These are phyloP conservation scores for Pipra filicauda DNA, from an alignment of 2,113 vertebrate species.

Conservation along the genomic window DNA sequence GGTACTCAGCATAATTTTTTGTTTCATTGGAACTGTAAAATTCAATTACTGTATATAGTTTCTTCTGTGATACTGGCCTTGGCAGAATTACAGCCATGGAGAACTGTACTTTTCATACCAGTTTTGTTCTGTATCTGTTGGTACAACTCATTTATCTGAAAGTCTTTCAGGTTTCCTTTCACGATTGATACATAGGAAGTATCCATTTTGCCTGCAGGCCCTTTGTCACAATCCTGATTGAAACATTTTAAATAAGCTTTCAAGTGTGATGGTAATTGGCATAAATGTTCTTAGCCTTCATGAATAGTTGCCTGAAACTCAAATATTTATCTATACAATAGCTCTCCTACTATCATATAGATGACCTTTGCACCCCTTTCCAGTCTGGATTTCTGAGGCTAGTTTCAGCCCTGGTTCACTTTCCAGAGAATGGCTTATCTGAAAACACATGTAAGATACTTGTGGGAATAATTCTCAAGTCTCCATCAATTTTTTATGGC, in stretches of 20 bases:
- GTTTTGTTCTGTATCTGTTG: neutral
- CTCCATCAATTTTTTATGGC: neutral
- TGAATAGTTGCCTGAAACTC: neutral
- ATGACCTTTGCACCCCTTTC: neutral
- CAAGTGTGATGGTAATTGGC: neutral
- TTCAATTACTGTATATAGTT: neutral
- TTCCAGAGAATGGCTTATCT: rapidly evolving
- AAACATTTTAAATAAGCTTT: neutral
- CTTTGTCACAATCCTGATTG: neutral
- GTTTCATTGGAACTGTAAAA: neutral
- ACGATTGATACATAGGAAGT: rapidly evolving
- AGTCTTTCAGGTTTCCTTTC: neutral
- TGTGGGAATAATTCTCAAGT: neutral
- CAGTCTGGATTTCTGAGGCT: neutral
- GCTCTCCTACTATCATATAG: neutral
- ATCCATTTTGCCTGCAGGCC: neutral
- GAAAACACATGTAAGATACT: rapidly evolving
- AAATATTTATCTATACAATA: conserved; percentile 9
- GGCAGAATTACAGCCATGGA: neutral
- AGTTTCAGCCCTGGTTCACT: rapidly evolving
- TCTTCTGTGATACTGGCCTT: neutral
- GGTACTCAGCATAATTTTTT: neutral
- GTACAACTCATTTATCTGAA: neutral
- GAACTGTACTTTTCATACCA: neutral
- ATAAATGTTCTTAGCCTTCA: neutral